phyloP scores from a whole-genome alignment of 2,797 vertebrate genomes.

The Cynodonichthys magdalenae region DNA sequence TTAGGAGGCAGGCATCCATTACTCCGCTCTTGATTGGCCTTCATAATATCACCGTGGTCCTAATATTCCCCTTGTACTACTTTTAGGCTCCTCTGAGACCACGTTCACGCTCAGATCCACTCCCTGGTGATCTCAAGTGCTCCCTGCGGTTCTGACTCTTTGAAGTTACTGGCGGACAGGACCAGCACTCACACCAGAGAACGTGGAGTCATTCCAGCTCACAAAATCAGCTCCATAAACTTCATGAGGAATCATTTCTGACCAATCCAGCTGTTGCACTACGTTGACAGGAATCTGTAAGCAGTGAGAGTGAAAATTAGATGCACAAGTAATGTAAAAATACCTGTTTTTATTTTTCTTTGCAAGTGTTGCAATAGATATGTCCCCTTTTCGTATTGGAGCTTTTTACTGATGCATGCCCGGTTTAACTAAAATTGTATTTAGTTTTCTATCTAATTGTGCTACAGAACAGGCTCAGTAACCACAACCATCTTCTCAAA shows the following conservation, averaged over 20 bases:
- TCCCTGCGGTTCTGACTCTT: slow-evolving; percentile 30
- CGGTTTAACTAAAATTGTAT: too few species aligned
- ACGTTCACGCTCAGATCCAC: slow-evolving; percentile 24
- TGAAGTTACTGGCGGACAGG: slow-evolving; percentile 82
- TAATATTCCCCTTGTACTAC: slow-evolving; percentile 18
- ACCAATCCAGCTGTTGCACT: slow-evolving; percentile 72
- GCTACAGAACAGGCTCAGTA: slow-evolving; percentile 10
- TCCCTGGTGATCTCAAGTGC: slow-evolving; percentile 26
- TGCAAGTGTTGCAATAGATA: background rate
- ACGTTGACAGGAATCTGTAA: slow-evolving; percentile 84
- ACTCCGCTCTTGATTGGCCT: slow-evolving; percentile 97
- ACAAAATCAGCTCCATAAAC: slow-evolving; percentile 87
- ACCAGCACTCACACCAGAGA: slow-evolving; percentile 85
- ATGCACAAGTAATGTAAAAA: background rate
- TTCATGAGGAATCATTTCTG: slow-evolving; percentile 99
- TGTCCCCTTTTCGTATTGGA: background rate
- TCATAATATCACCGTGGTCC: slow-evolving; percentile 81
- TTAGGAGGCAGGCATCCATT: slow-evolving; percentile 99
- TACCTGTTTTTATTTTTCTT: background rate
- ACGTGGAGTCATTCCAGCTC: slow-evolving; percentile 87
- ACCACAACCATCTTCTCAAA: slow-evolving; percentile 21
- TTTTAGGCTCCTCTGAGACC: slow-evolving; percentile 27
- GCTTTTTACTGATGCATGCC: background rate
- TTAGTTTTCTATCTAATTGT: slow-evolving; percentile 10
- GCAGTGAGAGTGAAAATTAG: slow-evolving; percentile 41